Conservation (phyloP, 2,888 invertebrate genomes). For the Scaptomyza polygonia region DNA sequence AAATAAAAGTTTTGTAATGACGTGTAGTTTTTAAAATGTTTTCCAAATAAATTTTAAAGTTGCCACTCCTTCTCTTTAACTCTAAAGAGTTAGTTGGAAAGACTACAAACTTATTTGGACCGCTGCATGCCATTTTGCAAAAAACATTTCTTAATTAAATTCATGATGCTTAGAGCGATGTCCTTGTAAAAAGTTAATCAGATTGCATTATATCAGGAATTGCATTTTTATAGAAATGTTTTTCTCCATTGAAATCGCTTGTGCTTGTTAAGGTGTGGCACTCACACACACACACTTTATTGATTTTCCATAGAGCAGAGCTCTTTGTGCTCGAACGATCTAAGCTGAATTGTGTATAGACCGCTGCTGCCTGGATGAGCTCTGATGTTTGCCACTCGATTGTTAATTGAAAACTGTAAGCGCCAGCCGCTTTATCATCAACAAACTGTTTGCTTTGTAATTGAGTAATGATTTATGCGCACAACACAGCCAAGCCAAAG, state of each 20-base stretch:
- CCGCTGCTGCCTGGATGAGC: constrained; percentile 3
- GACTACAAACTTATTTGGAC: neutral
- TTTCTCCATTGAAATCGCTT: constrained; percentile 4
- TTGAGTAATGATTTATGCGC: constrained; percentile 70
- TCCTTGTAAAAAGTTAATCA: constrained; percentile 19
- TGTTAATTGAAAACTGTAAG: constrained; percentile 72
- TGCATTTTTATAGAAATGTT: constrained; percentile 45
- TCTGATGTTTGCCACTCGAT: constrained; percentile 27
- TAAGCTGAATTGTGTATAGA: constrained; percentile 9
- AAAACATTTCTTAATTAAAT: constrained; percentile 65
- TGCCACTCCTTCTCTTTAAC: too few relatives aligned
- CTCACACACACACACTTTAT: constrained; percentile 1
- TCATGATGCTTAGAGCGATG: constrained; percentile 1
- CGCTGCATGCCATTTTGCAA: constrained; percentile 10
- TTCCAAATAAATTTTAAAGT: neutral
- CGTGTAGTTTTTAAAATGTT: neutral
- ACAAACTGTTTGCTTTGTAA: constrained; percentile 67
- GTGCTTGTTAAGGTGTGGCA: neutral
- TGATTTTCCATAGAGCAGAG: constrained; percentile 14
- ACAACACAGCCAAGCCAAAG: constrained; percentile 7
- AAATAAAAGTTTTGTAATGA: neutral
- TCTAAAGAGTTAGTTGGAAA: neutral
- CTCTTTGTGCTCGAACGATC: constrained; percentile 9
- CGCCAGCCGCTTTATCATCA: constrained; percentile 34
- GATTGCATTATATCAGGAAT: constrained; percentile 28